Conservation (phyloP, 2,113 vertebrate genomes). For the Mesoclemmys tuberculata region DNA sequence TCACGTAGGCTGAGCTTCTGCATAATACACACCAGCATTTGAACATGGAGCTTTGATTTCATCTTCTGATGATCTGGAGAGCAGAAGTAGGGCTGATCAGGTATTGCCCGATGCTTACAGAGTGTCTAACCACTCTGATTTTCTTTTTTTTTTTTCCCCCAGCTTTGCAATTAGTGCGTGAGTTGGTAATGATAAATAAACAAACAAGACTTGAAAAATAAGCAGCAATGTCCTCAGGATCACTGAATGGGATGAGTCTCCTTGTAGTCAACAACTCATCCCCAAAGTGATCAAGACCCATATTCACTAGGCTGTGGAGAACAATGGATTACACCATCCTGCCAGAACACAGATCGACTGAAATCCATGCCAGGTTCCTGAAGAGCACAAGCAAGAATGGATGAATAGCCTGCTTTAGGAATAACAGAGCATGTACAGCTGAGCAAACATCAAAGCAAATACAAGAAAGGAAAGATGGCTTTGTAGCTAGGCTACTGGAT, state of each 20-base stretch:
- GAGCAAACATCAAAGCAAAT: conserved; percentile 58
- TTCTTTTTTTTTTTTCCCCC: conserved; percentile 3
- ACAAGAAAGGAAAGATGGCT: conserved; percentile 44
- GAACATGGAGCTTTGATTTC: neutral
- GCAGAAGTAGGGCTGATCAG: neutral
- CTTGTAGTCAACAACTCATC: conserved; percentile 19
- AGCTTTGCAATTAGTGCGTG: neutral
- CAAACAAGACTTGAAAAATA: neutral
- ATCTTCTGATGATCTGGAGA: neutral
- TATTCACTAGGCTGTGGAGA: conserved; percentile 52
- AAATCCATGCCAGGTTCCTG: conserved; percentile 24
- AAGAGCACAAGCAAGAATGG: conserved; percentile 32
- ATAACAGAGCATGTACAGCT: conserved; percentile 45
- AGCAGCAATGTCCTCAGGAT: conserved; percentile 49
- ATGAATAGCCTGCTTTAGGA: neutral
- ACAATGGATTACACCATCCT: neutral
- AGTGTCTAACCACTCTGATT: neutral
- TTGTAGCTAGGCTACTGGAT: conserved; percentile 32
- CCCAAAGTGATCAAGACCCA: conserved; percentile 39
- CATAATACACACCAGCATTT: neutral
- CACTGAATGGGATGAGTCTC: conserved; percentile 27
- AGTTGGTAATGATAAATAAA: neutral
- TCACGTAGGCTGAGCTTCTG: neutral
- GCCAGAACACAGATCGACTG: neutral
- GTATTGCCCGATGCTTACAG: neutral